Evolutionary conservation across 2,888 invertebrate genomes (phyloP), one percentile per base, ranked within the genome.

Genomic region (Tinea pellionella): DNA sequence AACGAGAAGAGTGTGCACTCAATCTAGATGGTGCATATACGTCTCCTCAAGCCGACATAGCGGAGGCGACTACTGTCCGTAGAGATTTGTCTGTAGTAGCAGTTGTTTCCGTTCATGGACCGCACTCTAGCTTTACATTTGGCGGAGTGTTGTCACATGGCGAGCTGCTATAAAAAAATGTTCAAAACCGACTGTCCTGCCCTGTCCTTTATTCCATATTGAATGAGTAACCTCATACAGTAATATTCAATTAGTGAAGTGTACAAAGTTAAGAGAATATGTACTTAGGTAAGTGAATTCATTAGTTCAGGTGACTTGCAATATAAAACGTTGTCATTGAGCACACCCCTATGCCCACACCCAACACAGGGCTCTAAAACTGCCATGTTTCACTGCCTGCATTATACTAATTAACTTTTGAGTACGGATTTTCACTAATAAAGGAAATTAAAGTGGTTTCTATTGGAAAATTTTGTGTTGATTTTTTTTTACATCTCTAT

Each of bases 351-450:
- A 62, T 65, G 67, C 68, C 67, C 65, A 68, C 68, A 66, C 73
- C 73, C 68, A 67, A 64, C 32, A n/a, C 69, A 71, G 67, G 66
- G 68, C 69, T 70, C 69, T 71, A 68, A 69, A 71, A 70, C 70
- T 70, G 70, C 67, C 68, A 66, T 66, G 69, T 72, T 74, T 72
- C 70, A 74, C 67, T 68, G 69, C 67, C 66, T 74, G 74, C 78
- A 80, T 80, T 81, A 78, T 71, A 69, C 75, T 82, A 77, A 83
- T 83, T 82, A 79, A 74, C 72, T 72, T 71, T 69, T 68, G 69
- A 69, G 68, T 68, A 66, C 67, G 16, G 53, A 53, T 53, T 53
- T 53, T 16, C 47, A 15, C 15, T 15, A 47, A 47, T 47, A 47
- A 41, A 41, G 41, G 41, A 41, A 47, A 47, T 47, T 47, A 47